Base-by-base conservation (phyloP, 1,140 invertebrate species). In the Theocolax elegans region DNA sequence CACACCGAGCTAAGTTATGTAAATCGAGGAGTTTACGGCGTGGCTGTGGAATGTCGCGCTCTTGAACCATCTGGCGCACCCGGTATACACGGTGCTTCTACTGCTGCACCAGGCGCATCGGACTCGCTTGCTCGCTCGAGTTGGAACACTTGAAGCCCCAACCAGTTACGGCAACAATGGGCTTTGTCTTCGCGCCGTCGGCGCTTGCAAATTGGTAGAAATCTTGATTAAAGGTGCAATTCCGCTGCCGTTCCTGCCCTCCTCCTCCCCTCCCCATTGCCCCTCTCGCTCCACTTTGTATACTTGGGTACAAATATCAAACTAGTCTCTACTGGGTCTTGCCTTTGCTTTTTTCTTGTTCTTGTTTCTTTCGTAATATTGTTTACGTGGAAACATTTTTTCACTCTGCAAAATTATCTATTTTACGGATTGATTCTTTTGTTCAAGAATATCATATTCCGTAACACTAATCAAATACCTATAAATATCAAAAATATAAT, bases 181-280 rank as follows among this genome's bases (percentile, higher is more conserved):
- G 79, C 84, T 85, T 85, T 85, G 83, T 85, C 82, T 85, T 85
- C 79, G 80, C 81, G 78, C 80, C 82, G 82, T 82, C 82, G 81
- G 81, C 81, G 75, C 81, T 83, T 79, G 76, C 81, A 85, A 85
- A 85, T 85, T 85, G 82, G 83, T 85, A 85, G 83, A 85, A 85
- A 85, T 85, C 82, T 85, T 85, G 84, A 85, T 85, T 85, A 85
- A 85, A 85, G 83, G 83, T 85, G 83, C 81, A 83, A 82, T 84
- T 83, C 79, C 76, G 76, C 42, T 54, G 59, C 54, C 21, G 13
- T 31, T 62, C 23, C n/a, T n/a, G n/a, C n/a, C n/a, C n/a, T n/a
- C n/a, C n/a, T n/a, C n/a, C n/a, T n/a, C n/a, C 65, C 49, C 3
- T 9, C 17, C 15, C 76, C 78, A 72, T 76, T 80, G 78, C 77